Evolutionary conservation across 2,113 vertebrate species (phyloP).

Genomic region (Crotalus helleri): DNA sequence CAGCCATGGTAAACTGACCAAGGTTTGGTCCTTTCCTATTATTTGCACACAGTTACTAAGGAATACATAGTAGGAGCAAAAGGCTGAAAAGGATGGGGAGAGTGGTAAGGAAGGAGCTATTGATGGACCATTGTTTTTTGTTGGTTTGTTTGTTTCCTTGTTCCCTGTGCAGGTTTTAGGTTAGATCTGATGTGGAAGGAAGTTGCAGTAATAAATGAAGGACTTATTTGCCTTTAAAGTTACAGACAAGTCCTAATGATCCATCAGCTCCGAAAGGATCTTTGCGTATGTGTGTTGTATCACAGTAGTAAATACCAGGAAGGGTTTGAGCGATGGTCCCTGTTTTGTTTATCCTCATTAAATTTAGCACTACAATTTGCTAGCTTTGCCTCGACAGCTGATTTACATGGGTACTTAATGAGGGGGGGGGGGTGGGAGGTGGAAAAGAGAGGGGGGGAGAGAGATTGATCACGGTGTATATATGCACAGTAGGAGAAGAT

Average conservation of each 20-base stretch:
- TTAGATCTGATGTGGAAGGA: neutral
- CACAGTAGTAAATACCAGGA: neutral
- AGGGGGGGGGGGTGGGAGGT: neutral
- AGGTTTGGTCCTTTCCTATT: neutral
- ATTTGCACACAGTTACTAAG: neutral
- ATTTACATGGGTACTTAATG: slow-evolving; percentile 29
- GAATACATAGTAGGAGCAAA: neutral
- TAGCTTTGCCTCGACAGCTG: slow-evolving; percentile 4
- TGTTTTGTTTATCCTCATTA: slow-evolving; percentile 34
- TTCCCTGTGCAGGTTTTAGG: neutral
- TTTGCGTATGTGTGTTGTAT: neutral
- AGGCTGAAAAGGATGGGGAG: neutral
- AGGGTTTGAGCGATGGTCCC: slow-evolving; percentile 18
- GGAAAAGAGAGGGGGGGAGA: neutral
- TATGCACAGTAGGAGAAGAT: neutral
- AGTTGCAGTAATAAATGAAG: neutral
- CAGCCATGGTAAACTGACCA: too few relatives aligned
- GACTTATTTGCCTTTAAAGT: neutral
- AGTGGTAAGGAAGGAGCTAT: neutral
- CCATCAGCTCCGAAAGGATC: neutral
- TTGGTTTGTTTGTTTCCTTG: neutral
- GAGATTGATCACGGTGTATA: neutral
- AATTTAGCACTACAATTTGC: slow-evolving; percentile 29
- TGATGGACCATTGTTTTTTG: neutral
- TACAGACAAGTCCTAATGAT: slow-evolving; percentile 3